Conservation (phyloP, 92 coral and sea anemone genomes). For the Epizoanthus ramosus region DNA sequence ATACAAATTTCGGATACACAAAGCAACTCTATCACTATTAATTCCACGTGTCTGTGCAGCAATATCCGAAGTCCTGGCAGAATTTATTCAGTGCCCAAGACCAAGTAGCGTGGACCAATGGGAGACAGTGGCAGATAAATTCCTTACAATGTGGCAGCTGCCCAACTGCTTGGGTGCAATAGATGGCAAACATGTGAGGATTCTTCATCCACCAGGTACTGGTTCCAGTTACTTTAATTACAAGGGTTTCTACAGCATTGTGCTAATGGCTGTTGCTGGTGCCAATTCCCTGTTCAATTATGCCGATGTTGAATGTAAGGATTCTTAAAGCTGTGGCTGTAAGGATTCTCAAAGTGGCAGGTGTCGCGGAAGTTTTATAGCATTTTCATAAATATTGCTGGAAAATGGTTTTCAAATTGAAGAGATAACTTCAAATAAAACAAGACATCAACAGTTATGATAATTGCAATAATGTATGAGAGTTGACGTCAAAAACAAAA, state of each 20-base stretch:
- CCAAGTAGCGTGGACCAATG: constrained; percentile 35
- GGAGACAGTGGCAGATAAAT: constrained; percentile 29
- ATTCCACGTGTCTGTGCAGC: constrained; percentile 62
- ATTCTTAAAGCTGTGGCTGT: too few species aligned
- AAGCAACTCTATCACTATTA: constrained; percentile 49
- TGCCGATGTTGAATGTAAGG: constrained; percentile 85
- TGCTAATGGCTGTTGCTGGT: constrained; percentile 67
- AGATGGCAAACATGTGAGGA: constrained; percentile 67
- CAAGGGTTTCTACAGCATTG: constrained; percentile 70
- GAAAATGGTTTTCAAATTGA: too few species aligned
- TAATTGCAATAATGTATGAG: too few species aligned
- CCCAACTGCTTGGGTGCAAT: constrained; percentile 63
- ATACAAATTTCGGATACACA: constrained; percentile 62
- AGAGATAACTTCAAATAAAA: too few species aligned
- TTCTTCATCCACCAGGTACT: constrained; percentile 49
- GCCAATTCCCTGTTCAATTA: constrained; percentile 57
- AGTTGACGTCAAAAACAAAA: too few species aligned
- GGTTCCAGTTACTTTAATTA: constrained; percentile 54
- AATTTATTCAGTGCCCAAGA: constrained; percentile 42
- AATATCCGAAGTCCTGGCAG: constrained; percentile 37
- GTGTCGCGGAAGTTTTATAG: too few species aligned
- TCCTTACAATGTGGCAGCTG: constrained; percentile 51
- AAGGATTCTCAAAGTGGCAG: too few species aligned
- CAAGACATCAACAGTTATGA: too few species aligned
- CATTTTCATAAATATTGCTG: too few species aligned